Evolutionary conservation across 2,797 vertebrate genomes (phyloP).

Genomic region (Amphiprion clarkii): DNA sequence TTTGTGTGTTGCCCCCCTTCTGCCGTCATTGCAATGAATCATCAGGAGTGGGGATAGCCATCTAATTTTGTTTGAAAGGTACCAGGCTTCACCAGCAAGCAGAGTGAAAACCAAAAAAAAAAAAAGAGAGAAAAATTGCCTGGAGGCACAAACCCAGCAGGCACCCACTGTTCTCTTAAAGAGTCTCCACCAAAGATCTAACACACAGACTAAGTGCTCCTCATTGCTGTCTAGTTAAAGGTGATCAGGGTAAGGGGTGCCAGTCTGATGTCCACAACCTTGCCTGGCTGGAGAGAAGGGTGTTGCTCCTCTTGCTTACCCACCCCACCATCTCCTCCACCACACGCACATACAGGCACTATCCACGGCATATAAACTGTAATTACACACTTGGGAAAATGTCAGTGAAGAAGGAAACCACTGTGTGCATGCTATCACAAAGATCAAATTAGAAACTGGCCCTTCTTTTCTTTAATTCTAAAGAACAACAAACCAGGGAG

Average conservation of each 20-base stretch:
- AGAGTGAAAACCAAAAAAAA: conserved; percentile 82
- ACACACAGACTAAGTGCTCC: conserved; percentile 81
- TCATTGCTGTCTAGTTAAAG: conserved; percentile 79
- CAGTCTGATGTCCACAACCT: conserved; percentile 61
- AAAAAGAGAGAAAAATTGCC: conserved; percentile 73
- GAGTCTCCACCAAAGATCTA: conserved; percentile 82
- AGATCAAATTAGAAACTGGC: conserved; percentile 24
- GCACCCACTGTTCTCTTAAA: conserved; percentile 85
- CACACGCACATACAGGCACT: neutral
- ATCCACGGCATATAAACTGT: conserved; percentile 24
- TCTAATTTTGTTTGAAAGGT: conserved; percentile 90
- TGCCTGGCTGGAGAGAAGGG: conserved; percentile 2
- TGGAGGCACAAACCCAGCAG: conserved; percentile 85
- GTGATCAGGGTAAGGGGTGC: conserved; percentile 66
- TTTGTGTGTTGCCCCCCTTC: conserved; percentile 28
- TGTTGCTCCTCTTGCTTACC: neutral
- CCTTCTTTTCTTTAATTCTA: neutral
- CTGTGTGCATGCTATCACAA: conserved; percentile 34
- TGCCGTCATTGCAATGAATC: conserved; percentile 72
- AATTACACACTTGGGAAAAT: conserved; percentile 19
- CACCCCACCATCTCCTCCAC: neutral
- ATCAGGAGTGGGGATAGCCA: conserved; percentile 82
- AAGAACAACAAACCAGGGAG: neutral
- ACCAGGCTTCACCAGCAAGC: conserved; percentile 81
- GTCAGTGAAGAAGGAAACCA: conserved; percentile 11